These are phyloP conservation scores for Mylabris phalerata DNA, from an alignment of 1,140 invertebrate species.

Conservation along the genomic window DNA sequence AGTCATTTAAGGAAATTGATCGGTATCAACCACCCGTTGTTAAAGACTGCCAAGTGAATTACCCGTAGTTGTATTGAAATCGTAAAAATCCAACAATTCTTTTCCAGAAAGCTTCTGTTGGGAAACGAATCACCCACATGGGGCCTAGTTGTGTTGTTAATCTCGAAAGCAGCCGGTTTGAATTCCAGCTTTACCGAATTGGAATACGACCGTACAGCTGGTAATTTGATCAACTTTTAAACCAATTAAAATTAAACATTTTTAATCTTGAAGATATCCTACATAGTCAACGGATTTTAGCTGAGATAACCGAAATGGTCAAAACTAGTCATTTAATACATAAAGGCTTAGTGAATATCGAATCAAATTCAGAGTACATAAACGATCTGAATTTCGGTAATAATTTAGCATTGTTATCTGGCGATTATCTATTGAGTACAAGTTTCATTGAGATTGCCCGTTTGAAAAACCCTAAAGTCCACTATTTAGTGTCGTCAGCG, in stretches of 20 bases:
- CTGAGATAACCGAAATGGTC: constrained; percentile 97
- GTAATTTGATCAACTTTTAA: constrained; percentile 36
- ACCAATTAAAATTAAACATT: neutral
- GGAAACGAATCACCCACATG: constrained; percentile 50
- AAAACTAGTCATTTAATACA: constrained; percentile 91
- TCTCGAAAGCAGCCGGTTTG: constrained; percentile 83
- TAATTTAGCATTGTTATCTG: constrained; percentile 86
- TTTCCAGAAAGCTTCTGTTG: constrained; percentile 30
- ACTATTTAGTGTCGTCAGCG: constrained; percentile 80
- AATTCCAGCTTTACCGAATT: constrained; percentile 64
- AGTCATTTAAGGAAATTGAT: constrained; percentile 84
- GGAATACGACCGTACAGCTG: constrained; percentile 73
- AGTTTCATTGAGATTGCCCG: constrained; percentile 79
- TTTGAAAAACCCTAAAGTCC: constrained; percentile 69
- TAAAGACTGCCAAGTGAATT: constrained; percentile 76
- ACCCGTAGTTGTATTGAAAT: neutral
- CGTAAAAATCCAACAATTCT: neutral
- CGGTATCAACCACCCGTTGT: constrained; percentile 85
- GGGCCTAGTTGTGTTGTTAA: constrained; percentile 82
- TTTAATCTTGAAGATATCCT: constrained; percentile 39
- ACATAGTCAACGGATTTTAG: constrained; percentile 79
- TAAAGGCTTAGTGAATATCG: constrained; percentile 54
- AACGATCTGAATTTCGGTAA: constrained; percentile 87
- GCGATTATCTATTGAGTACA: constrained; percentile 55
- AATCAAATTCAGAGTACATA: constrained; percentile 42